Conservation (phyloP, 2,888 invertebrate species). For the Cantharis flavilabris region DNA sequence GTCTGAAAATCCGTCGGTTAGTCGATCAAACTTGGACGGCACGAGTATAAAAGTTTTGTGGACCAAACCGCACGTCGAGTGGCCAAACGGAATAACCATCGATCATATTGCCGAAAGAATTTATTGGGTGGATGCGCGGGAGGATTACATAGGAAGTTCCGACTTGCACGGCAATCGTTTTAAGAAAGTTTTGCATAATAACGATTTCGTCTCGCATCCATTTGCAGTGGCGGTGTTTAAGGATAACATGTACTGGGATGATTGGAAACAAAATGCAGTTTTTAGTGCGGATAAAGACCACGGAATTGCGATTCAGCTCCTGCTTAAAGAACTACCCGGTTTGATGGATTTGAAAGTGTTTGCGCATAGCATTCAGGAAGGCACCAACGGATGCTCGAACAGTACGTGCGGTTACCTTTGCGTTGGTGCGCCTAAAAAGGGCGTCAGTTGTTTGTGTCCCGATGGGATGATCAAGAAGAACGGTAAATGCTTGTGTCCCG, state of each 20-base stretch:
- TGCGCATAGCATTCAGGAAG: slow-evolving; percentile 75
- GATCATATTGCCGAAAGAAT: slow-evolving; percentile 81
- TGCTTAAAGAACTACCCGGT: slow-evolving; percentile 63
- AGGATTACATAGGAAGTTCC: slow-evolving; percentile 79
- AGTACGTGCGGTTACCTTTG: slow-evolving; percentile 75
- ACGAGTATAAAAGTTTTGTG: slow-evolving; percentile 68
- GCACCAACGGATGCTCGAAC: slow-evolving; percentile 71
- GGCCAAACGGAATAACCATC: slow-evolving; percentile 87
- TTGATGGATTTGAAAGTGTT: slow-evolving; percentile 85
- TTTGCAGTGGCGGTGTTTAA: slow-evolving; percentile 87
- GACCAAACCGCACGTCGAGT: slow-evolving; percentile 69
- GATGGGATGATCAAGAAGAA: slow-evolving; percentile 61
- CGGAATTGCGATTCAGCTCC: slow-evolving; percentile 63
- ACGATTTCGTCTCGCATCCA: slow-evolving; percentile 76
- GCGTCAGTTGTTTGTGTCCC: slow-evolving; percentile 77
- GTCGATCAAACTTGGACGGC: slow-evolving; percentile 81
- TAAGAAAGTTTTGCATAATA: slow-evolving; percentile 64
- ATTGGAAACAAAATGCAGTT: slow-evolving; percentile 81
- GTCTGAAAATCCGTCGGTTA: slow-evolving; percentile 74
- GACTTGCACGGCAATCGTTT: slow-evolving; percentile 72
- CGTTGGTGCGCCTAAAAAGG: slow-evolving; percentile 70
- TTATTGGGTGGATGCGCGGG: slow-evolving; percentile 86
- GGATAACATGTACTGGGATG: slow-evolving; percentile 87
- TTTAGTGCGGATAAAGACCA: slow-evolving; percentile 80
- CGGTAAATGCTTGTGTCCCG: slow-evolving; percentile 77